phyloP scores from a whole-genome alignment of 2,113 vertebrate genomes.

The Porphyrio hochstetteri region DNA sequence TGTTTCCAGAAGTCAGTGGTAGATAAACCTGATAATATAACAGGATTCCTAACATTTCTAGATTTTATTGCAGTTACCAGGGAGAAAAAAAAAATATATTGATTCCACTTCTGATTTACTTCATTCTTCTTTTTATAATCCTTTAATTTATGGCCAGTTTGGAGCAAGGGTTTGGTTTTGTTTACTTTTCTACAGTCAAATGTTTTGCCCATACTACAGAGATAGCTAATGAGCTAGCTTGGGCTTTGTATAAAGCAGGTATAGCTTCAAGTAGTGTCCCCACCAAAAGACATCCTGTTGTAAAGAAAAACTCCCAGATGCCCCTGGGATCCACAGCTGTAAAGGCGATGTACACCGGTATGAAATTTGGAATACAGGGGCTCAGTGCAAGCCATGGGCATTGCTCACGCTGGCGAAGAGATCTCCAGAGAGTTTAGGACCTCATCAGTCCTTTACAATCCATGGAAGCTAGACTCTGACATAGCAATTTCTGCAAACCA shows the following conservation, averaged over 20 bases:
- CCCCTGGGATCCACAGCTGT: accelerated
- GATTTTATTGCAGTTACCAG: background rate
- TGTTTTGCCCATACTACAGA: background rate
- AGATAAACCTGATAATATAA: background rate
- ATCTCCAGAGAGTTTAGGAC: background rate
- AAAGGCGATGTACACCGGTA: background rate
- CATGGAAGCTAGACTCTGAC: background rate
- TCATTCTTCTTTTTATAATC: background rate
- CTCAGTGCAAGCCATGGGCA: background rate
- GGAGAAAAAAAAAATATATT: background rate
- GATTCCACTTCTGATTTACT: background rate
- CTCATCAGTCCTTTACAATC: background rate
- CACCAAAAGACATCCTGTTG: background rate
- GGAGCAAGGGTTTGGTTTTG: background rate
- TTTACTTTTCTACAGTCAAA: background rate
- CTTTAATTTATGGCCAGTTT: background rate
- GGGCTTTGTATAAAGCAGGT: background rate
- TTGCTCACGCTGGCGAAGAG: background rate
- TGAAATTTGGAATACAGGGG: background rate
- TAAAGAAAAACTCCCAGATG: background rate
- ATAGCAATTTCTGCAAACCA: background rate
- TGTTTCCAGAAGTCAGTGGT: background rate
- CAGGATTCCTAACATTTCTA: background rate
- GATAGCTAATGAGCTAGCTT: background rate
- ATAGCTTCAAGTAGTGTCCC: background rate